These are phyloP conservation scores for Lithophane leautieri DNA, from an alignment of 2,888 invertebrate species.

Conservation along the genomic window DNA sequence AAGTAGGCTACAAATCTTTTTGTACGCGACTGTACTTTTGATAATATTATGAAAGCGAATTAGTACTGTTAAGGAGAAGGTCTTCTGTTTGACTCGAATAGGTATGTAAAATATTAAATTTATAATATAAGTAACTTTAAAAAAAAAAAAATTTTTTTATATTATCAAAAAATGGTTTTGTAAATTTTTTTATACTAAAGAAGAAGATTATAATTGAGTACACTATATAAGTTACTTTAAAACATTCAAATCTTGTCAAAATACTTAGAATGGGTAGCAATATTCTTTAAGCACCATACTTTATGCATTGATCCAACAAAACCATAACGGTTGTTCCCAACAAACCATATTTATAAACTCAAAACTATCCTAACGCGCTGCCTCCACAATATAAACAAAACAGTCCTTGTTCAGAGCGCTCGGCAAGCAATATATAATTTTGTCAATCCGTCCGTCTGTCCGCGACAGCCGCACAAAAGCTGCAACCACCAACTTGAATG, in stretches of 20 bases:
- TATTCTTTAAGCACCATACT: background rate
- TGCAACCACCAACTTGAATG: slow-evolving; percentile 61
- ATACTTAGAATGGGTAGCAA: background rate
- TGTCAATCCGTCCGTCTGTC: slow-evolving; percentile 50
- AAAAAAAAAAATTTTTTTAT: too few species aligned
- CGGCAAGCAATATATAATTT: slow-evolving; percentile 49
- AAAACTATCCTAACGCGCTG: background rate
- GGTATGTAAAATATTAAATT: too few species aligned
- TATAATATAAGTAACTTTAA: too few species aligned
- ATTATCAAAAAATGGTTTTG: too few species aligned
- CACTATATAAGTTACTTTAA: background rate
- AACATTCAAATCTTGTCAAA: too few species aligned
- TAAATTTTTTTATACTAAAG: background rate
- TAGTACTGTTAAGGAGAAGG: slow-evolving; percentile 40
- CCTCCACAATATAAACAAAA: slow-evolving; percentile 37
- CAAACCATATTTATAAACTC: background rate
- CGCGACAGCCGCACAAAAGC: slow-evolving; percentile 57
- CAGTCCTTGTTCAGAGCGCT: slow-evolving; percentile 12
- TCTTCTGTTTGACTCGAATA: background rate
- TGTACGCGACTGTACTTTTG: slow-evolving; percentile 38
- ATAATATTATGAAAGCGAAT: slow-evolving; percentile 51
- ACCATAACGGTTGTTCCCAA: background rate
- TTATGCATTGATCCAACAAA: too few species aligned
- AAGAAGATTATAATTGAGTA: background rate
- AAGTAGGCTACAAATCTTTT: slow-evolving; percentile 44